Percentiles rank a stretch among this genome's conserved stretches.
phyloP scores from a whole-genome alignment of 2,888 invertebrate species.

The Leptinotarsa rubiginosa region DNA sequence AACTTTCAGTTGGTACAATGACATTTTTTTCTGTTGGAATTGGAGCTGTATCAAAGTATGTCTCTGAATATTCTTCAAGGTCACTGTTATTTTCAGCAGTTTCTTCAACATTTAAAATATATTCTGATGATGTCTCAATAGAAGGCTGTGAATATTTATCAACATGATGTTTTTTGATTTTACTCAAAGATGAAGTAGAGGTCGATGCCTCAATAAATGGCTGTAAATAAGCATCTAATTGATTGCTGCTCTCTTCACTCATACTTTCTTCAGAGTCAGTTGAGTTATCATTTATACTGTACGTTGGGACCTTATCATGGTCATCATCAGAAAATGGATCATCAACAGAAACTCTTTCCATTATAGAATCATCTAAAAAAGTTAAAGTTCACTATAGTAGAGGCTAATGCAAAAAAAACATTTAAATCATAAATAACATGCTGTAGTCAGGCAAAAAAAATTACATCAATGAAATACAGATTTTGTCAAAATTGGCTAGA shows the following conservation, averaged over 20 bases:
- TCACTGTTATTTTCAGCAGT: constrained; percentile 6
- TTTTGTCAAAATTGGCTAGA: not conserved
- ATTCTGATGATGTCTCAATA: constrained; percentile 20
- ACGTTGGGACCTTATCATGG: constrained; percentile 16
- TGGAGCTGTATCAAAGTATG: constrained; percentile 1
- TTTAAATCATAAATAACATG: not conserved
- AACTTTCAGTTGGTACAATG: constrained; percentile 13
- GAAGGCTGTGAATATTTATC: constrained; percentile 1
- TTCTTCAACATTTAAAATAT: constrained; percentile 12
- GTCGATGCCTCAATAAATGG: not conserved
- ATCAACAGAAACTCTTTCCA: constrained; percentile 15
- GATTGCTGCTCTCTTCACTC: not conserved
- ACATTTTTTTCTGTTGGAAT: not conserved
- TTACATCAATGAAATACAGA: not conserved
- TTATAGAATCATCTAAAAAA: not conserved
- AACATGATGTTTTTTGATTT: not conserved
- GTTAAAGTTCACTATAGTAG: constrained; percentile 5
- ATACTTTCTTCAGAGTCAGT: not conserved
- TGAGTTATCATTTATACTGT: constrained; percentile 5
- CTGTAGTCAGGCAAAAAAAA: not conserved
- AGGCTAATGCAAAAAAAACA: not conserved
- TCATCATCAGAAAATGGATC: constrained; percentile 22
- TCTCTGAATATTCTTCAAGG: constrained; percentile 20
- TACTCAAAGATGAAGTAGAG: not conserved
- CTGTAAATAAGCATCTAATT: not conserved